Conservation (phyloP, 2,113 vertebrate species). For the Macaca nemestrina region DNA sequence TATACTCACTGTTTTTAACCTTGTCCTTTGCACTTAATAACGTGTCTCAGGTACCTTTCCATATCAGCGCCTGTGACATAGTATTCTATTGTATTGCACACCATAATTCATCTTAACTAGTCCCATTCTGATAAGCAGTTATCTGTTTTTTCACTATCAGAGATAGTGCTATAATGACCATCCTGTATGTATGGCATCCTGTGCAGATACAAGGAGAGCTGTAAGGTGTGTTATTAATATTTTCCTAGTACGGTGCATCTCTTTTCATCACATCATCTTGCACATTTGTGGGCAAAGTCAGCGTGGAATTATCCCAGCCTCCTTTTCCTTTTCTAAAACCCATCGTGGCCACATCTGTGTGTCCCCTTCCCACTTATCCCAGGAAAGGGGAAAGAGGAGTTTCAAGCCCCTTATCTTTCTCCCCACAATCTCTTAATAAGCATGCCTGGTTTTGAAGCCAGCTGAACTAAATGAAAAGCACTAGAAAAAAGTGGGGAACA, state of each 20-base stretch:
- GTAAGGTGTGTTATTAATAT: neutral
- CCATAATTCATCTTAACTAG: neutral
- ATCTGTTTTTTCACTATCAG: neutral
- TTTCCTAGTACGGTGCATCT: neutral
- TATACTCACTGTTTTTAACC: neutral
- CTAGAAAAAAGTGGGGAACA: conserved; percentile 50
- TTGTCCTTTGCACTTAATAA: neutral
- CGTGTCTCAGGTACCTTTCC: neutral
- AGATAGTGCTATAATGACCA: neutral
- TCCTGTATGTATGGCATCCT: neutral
- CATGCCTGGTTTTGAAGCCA: conserved; percentile 66
- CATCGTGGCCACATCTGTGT: neutral
- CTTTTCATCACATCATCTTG: neutral
- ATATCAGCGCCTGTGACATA: neutral
- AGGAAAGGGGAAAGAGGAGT: neutral
- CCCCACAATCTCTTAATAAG: conserved; percentile 61
- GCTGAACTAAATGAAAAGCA: conserved; percentile 53
- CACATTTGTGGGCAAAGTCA: neutral
- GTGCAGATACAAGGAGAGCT: neutral
- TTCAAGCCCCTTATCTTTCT: neutral
- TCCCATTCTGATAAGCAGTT: neutral
- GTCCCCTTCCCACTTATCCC: no score
- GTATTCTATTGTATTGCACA: neutral
- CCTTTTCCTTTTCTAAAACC: conserved; percentile 16
- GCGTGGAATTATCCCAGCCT: neutral